Base-by-base conservation (phyloP, 2,113 vertebrate species). In the Saccopteryx leptura region DNA sequence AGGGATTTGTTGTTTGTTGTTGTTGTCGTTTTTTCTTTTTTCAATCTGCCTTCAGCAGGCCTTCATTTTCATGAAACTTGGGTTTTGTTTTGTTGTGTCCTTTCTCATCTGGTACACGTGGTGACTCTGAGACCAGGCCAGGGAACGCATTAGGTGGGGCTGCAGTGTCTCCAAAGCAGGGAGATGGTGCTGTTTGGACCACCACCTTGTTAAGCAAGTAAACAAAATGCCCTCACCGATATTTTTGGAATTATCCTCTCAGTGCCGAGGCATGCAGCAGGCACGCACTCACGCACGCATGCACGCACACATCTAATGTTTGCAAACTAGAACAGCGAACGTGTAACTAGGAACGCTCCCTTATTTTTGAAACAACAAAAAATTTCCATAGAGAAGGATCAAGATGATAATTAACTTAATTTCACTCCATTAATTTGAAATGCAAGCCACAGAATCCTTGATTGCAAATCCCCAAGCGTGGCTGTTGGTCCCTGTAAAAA, bases 221-320 rank as follows among this genome's bases (percentile, higher is more conserved):
- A 84, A 28, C 76, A 54, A 98, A 95, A 81, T n/a, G 3, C 39
- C 61, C 90, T 97, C 93, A 96, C 92, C 65, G 79, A 71, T n/a
- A 65, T 86, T 71, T 63, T 81, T 60, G 63, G 39, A 50, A 91
- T 76, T 50, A 52, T 33, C 65, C 48, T 12, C 68, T 63, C 66
- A 71, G 28, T 9, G 60, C 9, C 52, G 63, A 71, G 6, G 28
- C 39, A 39, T 39, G 39, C 39, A 39, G 39, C 39, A 39, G 39
- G 39, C 39, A 39, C 39, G 54, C 85, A 91, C n/a, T n/a, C 50
- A 28, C 58, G 28, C 9, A 50, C 23, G 76, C 17, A 58, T 50
- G 54, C 69, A 48, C 26, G 46, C 48, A 19, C 28, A 72, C 23
- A 13, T 0, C 12, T 1, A 8, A n/a, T 13, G 68, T 79, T 48